phyloP scores from a whole-genome alignment of 2,797 vertebrate species.

The Onychomys torridus region DNA sequence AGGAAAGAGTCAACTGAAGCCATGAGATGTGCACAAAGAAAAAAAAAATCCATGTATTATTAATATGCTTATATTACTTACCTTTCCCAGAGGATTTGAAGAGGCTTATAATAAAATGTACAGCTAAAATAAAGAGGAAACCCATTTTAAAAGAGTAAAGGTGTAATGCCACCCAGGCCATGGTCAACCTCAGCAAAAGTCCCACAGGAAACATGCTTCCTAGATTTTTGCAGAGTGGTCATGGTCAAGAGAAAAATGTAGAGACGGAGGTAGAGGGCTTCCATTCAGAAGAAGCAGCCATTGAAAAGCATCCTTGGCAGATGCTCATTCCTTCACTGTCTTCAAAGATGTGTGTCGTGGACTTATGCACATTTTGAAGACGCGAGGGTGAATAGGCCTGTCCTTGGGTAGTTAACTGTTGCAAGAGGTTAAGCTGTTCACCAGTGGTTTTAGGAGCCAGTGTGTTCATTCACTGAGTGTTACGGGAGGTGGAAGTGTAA shows the following conservation, averaged over 20 bases:
- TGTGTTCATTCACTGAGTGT: background rate
- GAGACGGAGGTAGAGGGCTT: background rate
- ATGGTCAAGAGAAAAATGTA: background rate
- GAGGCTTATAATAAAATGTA: slow-evolving; percentile 47
- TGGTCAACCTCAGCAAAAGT: background rate
- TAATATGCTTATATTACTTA: slow-evolving; percentile 60
- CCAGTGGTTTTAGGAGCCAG: background rate
- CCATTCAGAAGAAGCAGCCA: background rate
- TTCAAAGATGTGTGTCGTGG: background rate
- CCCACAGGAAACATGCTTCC: background rate
- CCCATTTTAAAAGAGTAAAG: slow-evolving; percentile 21
- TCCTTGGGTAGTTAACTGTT: background rate
- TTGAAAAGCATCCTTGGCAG: slow-evolving; percentile 5
- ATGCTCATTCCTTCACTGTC: background rate
- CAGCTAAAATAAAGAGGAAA: slow-evolving; percentile 45
- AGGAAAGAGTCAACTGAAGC: background rate
- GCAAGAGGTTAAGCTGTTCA: background rate
- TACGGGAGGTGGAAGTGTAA: background rate
- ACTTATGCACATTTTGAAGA: background rate
- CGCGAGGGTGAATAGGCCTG: background rate
- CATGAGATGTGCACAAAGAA: slow-evolving; percentile 14
- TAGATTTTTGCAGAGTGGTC: slow-evolving; percentile 4
- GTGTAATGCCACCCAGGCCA: background rate
- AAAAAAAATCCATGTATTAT: slow-evolving; percentile 53
- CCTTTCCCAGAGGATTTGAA: slow-evolving; percentile 57